A percentile compares a stretch with the other conserved stretches of the same genome.
Evolutionary conservation across 2,797 vertebrate species (phyloP).

Genomic region (Loris lydekkerianus): DNA sequence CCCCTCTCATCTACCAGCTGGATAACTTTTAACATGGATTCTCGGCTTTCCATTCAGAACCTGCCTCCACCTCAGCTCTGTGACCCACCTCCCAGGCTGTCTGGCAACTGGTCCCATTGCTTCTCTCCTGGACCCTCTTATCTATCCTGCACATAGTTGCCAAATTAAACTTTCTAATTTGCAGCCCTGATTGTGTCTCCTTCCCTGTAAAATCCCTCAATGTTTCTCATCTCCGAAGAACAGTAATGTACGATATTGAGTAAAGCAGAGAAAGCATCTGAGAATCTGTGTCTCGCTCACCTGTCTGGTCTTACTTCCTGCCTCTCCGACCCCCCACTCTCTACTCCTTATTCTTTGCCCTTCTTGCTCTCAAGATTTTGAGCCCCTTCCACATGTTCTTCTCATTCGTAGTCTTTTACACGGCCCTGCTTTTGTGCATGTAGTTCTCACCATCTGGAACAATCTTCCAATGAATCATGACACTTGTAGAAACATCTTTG

Average conservation of each 20-base stretch:
- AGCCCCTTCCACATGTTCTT: background rate
- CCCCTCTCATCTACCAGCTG: background rate
- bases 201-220: background rate
- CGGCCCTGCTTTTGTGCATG: background rate
- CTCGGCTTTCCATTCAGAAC: conserved; percentile 1
- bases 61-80: background rate
- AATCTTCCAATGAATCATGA: conserved; percentile 39
- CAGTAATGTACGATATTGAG: background rate
- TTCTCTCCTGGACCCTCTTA: background rate
- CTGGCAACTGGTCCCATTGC: background rate
- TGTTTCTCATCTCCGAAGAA: background rate
- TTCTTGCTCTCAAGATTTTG: background rate
- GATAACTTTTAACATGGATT: background rate
- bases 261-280: background rate
- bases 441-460: background rate
- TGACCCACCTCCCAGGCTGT: background rate
- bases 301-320: too few relatives aligned
- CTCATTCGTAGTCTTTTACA: background rate
- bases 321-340: background rate
- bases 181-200: background rate
- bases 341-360: background rate
- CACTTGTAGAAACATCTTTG: conserved; percentile 44
- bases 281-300: background rate
- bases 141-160: background rate
- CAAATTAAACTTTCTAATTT: background rate